Evolutionary conservation across 1,140 invertebrate species (phyloP).

Genomic region (Drosophila ficusphila): DNA sequence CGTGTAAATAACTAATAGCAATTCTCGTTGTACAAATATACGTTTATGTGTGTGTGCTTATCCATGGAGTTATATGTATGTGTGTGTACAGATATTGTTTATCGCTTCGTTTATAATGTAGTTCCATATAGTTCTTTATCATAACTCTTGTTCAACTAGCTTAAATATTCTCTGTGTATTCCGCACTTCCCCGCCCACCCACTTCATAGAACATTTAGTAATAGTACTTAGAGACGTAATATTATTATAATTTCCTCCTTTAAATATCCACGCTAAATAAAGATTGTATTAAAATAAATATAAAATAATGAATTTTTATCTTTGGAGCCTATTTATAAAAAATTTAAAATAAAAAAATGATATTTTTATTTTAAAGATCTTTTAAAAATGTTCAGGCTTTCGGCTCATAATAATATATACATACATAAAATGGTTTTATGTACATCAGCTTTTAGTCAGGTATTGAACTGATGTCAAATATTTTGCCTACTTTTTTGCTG

Average conservation of each 20-base stretch:
- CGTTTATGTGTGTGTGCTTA: constrained; percentile 27
- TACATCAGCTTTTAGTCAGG: too few species aligned
- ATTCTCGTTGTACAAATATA: constrained; percentile 67
- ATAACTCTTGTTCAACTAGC: constrained; percentile 45
- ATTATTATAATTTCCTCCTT: constrained; percentile 38
- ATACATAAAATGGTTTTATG: too few species aligned
- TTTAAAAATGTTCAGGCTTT: too few species aligned
- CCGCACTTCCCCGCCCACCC: constrained; percentile 27
- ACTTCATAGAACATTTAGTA: constrained; percentile 62
- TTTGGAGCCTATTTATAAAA: too few species aligned
- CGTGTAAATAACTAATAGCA: constrained; percentile 63
- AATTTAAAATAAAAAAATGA: background rate
- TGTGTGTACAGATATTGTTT: constrained; percentile 42
- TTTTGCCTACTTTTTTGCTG: too few species aligned
- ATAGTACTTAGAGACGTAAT: constrained; percentile 27
- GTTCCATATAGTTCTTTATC: constrained; percentile 15
- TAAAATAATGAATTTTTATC: background rate
- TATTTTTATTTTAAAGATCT: background rate
- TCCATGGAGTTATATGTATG: background rate
- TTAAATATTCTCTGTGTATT: constrained; percentile 44
- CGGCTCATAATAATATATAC: too few species aligned
- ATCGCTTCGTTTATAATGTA: constrained; percentile 37
- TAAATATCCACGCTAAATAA: constrained; percentile 46
- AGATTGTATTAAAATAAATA: constrained; percentile 26
- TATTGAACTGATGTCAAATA: too few species aligned